phyloP scores from a whole-genome alignment of 2,888 invertebrate species.

The Drosophila nigricruria region DNA sequence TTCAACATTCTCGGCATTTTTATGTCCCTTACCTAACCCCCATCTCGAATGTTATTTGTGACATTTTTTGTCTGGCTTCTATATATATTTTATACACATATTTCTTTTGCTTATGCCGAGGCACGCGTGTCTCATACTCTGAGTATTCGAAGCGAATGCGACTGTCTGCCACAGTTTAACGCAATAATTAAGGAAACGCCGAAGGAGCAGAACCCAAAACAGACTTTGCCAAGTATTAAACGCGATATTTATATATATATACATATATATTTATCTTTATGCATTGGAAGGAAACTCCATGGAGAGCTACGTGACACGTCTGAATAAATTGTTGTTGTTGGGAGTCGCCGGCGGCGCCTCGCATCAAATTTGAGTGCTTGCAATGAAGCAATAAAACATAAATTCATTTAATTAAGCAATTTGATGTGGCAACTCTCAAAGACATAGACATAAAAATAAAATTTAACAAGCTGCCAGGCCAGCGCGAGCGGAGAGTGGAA shows the following conservation, averaged over 20 bases:
- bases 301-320: conserved; percentile 65
- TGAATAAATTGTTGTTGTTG: conserved; percentile 56
- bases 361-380: conserved; percentile 58
- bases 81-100: conserved; percentile 5
- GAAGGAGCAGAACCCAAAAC: conserved; percentile 2
- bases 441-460: conserved; percentile 59
- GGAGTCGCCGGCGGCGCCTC: conserved; percentile 18
- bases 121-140: conserved; percentile 29
- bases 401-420: conserved; percentile 79
- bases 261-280: conserved; percentile 10
- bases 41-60: conserved; percentile 4
- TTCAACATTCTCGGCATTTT: background rate
- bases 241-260: conserved; percentile 31
- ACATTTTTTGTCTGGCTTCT: conserved; percentile 12
- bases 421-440: conserved; percentile 57
- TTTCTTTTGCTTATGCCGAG: conserved; percentile 28
- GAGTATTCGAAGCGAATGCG: conserved; percentile 35
- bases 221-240: conserved; percentile 13
- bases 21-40: background rate
- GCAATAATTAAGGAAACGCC: conserved; percentile 51
- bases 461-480: conserved; percentile 45
- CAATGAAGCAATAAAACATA: conserved; percentile 67
- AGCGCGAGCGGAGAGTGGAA: too few species aligned
- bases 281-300: conserved; percentile 25
- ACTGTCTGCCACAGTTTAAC: conserved; percentile 41